phyloP scores from a whole-genome alignment of 1,140 invertebrate genomes.

The Tetragnatha versicolor region DNA sequence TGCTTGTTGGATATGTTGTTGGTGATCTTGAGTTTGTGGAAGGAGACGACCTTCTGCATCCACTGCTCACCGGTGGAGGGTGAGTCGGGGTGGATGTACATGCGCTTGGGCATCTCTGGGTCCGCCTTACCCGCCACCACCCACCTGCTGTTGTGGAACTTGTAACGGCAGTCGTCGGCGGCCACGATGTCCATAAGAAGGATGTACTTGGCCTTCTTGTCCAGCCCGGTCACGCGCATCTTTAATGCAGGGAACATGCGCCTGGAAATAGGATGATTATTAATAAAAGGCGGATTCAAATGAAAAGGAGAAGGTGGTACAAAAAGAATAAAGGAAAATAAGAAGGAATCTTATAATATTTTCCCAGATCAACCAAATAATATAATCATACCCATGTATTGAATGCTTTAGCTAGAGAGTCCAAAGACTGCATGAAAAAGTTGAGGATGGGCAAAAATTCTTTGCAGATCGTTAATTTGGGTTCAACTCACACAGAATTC shows the following conservation, averaged over 20 bases:
- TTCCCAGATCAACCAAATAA: no score
- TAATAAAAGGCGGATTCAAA: no score
- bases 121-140: constrained; percentile 84
- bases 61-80: constrained; percentile 98
- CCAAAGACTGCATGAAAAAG: no score
- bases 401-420: no score
- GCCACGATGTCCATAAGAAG: constrained; percentile 78
- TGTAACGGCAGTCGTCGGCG: constrained; percentile 65
- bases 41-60: constrained; percentile 99
- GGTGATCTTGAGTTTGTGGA: constrained; percentile 98
- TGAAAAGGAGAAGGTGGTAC: background rate
- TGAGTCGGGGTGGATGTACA: constrained; percentile 99
- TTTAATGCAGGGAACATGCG: constrained; percentile 99
- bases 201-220: constrained; percentile 97
- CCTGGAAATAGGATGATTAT: constrained; percentile 69
- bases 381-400: no score
- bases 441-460: no score
- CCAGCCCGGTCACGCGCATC: constrained; percentile 92
- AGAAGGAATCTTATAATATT: no score
- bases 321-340: no score
- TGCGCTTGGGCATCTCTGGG: constrained; percentile 98
- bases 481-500: no score
- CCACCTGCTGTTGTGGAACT: constrained; percentile 71
- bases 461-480: no score
- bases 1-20: constrained; percentile 99